Percentiles rank a stretch among this genome's conserved stretches.
Evolutionary conservation across 2,113 vertebrate genomes (phyloP).

Genomic region (Meleagris gallopavo): DNA sequence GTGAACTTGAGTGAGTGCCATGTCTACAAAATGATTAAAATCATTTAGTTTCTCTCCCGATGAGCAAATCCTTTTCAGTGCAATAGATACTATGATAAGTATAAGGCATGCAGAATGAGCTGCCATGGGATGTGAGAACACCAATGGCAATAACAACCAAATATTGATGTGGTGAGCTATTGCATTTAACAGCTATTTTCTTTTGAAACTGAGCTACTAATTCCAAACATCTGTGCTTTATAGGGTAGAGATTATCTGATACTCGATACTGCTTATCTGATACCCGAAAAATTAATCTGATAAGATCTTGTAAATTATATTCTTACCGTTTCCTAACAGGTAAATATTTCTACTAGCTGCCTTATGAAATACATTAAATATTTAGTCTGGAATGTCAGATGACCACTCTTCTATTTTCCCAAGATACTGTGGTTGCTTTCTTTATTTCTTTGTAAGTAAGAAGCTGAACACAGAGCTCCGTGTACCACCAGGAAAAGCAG

Average conservation of each 20-base stretch:
- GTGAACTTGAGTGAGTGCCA: background rate
- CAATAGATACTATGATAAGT: background rate
- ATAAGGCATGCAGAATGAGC: background rate
- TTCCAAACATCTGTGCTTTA: background rate
- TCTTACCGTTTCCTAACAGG: background rate
- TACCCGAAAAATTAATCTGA: constrained; percentile 10
- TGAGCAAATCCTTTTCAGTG: background rate
- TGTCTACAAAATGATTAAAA: background rate
- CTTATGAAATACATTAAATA: background rate
- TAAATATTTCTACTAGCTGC: background rate
- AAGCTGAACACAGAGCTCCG: background rate
- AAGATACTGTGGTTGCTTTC: background rate
- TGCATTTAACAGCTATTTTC: background rate
- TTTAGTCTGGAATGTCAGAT: constrained; percentile 10
- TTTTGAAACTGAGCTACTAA: background rate
- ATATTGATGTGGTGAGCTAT: accelerated
- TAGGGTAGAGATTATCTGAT: background rate
- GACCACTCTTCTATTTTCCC: background rate
- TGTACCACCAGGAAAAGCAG: background rate
- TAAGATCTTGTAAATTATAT: background rate
- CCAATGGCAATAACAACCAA: background rate
- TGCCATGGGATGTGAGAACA: background rate
- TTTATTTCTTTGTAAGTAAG: background rate
- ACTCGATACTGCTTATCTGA: background rate
- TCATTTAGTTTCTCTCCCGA: background rate